A percentile compares a stretch with the other conserved stretches of the same genome.
Conservation (phyloP, 2,113 vertebrate species). For the Rattus norvegicus region DNA sequence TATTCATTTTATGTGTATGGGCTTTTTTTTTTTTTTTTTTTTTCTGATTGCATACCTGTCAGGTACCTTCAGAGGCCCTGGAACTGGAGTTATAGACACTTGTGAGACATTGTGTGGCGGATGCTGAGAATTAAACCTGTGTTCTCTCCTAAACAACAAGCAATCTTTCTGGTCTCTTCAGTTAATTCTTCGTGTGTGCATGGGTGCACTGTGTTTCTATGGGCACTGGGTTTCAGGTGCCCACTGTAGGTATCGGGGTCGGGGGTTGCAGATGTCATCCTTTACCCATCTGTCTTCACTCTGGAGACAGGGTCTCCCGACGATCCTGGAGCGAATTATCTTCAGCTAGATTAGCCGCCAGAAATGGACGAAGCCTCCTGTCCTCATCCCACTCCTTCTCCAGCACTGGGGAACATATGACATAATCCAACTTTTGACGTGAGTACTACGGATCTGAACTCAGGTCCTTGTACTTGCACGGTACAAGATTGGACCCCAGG, state of each 20-base stretch:
- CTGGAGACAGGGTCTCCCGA: background rate
- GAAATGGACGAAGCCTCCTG: background rate
- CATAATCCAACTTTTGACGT: background rate
- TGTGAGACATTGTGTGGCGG: background rate
- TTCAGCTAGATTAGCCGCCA: background rate
- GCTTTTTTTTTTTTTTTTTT: background rate
- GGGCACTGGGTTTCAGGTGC: background rate
- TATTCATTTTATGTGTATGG: background rate
- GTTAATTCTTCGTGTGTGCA: background rate
- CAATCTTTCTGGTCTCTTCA: background rate
- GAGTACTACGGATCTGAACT: background rate
- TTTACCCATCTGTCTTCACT: background rate
- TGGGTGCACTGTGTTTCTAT: background rate
- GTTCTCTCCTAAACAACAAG: background rate
- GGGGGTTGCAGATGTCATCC: too few species aligned
- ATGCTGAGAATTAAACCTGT: background rate
- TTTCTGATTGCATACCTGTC: background rate
- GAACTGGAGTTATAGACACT: background rate
- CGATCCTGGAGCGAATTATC: background rate
- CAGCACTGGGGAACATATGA: background rate
- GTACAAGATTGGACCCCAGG: background rate
- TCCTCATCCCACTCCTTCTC: background rate
- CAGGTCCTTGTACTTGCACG: too few species aligned
- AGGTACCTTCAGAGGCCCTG: background rate
- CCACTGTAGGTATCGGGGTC: background rate